Conservation (phyloP, 1,140 invertebrate genomes). For the Araneus ventricosus region DNA sequence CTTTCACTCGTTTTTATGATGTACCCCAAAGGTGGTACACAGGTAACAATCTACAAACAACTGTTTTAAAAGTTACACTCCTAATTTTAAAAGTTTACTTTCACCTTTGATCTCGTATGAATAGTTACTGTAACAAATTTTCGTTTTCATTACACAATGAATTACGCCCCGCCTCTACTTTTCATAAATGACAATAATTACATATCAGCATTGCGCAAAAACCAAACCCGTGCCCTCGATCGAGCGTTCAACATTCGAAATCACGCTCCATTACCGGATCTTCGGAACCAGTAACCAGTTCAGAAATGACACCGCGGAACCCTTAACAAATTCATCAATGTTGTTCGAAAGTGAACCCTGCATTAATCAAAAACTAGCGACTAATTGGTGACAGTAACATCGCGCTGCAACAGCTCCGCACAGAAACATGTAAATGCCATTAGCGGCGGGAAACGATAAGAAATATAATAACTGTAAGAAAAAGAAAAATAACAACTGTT, state of each 20-base stretch:
- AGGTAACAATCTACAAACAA: too few species aligned
- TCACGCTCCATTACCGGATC: background rate
- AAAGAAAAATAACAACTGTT: background rate
- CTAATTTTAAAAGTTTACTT: too few species aligned
- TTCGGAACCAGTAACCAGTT: conserved; percentile 1
- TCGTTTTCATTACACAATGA: background rate
- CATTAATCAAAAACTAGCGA: conserved; percentile 13
- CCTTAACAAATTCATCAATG: conserved; percentile 44
- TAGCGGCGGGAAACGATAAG: background rate
- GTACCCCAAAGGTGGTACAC: too few species aligned
- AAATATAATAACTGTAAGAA: background rate
- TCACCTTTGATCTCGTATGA: too few species aligned
- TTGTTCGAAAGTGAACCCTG: background rate
- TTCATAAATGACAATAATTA: background rate
- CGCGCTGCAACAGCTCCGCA: background rate
- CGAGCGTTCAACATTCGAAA: background rate
- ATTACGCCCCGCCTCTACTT: background rate
- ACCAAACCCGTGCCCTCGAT: background rate
- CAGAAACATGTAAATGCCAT: conserved; percentile 48
- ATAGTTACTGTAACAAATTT: background rate
- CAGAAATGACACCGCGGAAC: background rate
- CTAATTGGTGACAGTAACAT: conserved; percentile 36
- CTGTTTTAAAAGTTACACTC: too few species aligned
- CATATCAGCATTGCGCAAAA: background rate
- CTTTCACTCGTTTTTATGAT: too few species aligned